A percentile compares a stretch with the other conserved stretches of the same genome.
These are phyloP conservation scores for Hemiscyllium ocellatum DNA, from an alignment of 2,113 vertebrate genomes.

Conservation along the genomic window DNA sequence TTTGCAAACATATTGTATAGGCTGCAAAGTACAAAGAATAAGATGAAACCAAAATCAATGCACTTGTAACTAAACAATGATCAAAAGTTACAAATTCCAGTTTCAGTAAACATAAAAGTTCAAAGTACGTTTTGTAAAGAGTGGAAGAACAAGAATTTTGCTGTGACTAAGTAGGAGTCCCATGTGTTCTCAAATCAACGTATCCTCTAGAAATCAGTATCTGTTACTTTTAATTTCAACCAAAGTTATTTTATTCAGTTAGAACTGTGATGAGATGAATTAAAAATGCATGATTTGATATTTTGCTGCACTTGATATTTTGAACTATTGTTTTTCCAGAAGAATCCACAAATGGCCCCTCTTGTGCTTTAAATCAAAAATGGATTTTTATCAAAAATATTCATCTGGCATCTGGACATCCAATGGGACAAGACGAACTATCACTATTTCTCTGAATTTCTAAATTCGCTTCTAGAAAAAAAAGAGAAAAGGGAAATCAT, in stretches of 20 bases:
- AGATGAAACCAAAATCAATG: not conserved
- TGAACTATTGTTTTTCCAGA: not conserved
- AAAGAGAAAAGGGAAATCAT: not conserved
- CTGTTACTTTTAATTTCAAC: not conserved
- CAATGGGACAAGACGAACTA: conserved; percentile 9
- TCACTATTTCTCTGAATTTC: conserved; percentile 25
- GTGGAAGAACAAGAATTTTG: conserved; percentile 25
- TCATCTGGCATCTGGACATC: conserved; percentile 26
- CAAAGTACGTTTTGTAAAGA: not conserved
- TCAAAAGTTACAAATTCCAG: conserved; percentile 10
- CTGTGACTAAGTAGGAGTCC: not conserved
- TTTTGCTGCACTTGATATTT: not conserved
- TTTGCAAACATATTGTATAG: not conserved
- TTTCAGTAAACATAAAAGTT: conserved; percentile 12
- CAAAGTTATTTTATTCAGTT: conserved; percentile 25
- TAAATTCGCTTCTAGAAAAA: conserved; percentile 22
- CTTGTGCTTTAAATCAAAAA: not conserved
- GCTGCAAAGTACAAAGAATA: not conserved
- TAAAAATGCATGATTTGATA: conserved; percentile 20
- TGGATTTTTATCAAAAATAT: not conserved
- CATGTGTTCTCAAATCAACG: not conserved
- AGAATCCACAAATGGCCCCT: not conserved
- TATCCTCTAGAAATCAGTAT: not conserved
- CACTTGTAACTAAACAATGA: not conserved
- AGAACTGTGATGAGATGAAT: not conserved